These are phyloP conservation scores for Solea senegalensis DNA, from an alignment of 2,113 vertebrate species.

Conservation along the genomic window DNA sequence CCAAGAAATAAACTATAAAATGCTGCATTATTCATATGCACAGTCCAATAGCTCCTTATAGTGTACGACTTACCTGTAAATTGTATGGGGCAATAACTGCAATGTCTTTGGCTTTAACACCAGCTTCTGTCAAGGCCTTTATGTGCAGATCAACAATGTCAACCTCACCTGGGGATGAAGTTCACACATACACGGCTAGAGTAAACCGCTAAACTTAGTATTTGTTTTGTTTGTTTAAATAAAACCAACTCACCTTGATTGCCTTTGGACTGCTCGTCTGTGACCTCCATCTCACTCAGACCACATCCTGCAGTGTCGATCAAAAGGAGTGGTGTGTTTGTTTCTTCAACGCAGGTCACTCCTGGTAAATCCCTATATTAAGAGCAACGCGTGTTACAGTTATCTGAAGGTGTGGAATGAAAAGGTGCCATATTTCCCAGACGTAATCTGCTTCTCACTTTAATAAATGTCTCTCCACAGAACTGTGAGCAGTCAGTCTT, in stretches of 20 bases:
- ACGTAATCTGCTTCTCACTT: slow-evolving; percentile 79
- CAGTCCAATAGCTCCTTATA: not conserved
- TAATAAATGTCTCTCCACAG: slow-evolving; percentile 87
- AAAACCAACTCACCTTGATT: slow-evolving; percentile 85
- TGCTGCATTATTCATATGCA: too few species aligned
- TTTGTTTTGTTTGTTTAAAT: not conserved
- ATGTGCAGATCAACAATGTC: slow-evolving; percentile 88
- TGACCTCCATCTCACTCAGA: slow-evolving; percentile 88
- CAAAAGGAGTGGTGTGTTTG: slow-evolving; percentile 85
- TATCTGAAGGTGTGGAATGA: not conserved
- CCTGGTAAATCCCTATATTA: slow-evolving; percentile 87
- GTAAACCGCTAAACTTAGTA: not conserved
- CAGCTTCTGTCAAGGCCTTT: slow-evolving; percentile 87
- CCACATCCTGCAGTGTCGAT: slow-evolving; percentile 94
- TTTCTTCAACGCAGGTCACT: slow-evolving; percentile 86
- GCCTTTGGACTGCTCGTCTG: slow-evolving; percentile 92
- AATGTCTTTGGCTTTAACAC: slow-evolving; percentile 87
- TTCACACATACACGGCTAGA: not conserved
- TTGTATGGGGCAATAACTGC: slow-evolving; percentile 95
- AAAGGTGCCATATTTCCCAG: not conserved
- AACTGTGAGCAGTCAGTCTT: slow-evolving; percentile 86
- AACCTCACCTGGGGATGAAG: slow-evolving; percentile 86
- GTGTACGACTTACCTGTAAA: slow-evolving; percentile 85
- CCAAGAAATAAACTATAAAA: too few species aligned
- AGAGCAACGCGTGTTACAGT: not conserved